phyloP scores from a whole-genome alignment of 2,888 invertebrate genomes.

The Eristalinus aeneus region DNA sequence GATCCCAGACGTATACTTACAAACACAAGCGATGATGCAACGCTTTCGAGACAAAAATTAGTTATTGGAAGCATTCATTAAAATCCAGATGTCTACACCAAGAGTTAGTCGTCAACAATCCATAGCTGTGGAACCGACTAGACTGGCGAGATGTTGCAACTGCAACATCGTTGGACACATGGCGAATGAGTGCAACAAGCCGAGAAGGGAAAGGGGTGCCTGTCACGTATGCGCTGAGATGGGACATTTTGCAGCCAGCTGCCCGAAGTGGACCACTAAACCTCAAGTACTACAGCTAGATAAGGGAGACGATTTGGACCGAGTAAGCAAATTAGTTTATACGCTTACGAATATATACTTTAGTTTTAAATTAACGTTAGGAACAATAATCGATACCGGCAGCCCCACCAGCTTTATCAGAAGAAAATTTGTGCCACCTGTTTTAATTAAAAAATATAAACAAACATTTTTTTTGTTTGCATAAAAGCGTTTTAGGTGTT shows the following conservation, averaged over 20 bases:
- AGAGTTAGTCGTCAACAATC: neutral
- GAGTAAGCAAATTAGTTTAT: too few species aligned
- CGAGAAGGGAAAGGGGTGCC: too few species aligned
- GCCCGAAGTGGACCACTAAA: too few species aligned
- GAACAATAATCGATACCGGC: neutral
- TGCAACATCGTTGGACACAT: too few species aligned
- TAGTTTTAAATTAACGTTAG: neutral
- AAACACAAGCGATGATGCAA: constrained; percentile 20
- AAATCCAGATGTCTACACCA: neutral
- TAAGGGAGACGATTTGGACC: too few species aligned
- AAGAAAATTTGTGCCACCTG: neutral
- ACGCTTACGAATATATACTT: too few species aligned
- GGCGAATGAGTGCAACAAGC: too few species aligned
- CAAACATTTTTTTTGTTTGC: neutral
- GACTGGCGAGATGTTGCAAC: neutral
- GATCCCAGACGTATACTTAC: constrained; percentile 6
- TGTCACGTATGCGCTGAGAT: too few species aligned
- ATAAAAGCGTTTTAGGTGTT: neutral
- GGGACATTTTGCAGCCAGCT: too few species aligned
- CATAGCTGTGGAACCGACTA: too few species aligned
- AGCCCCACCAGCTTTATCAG: neutral
- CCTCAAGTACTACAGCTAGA: too few species aligned
- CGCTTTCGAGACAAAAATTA: neutral
- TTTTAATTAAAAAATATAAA: neutral
- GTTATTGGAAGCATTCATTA: constrained; percentile 12